A percentile compares a stretch with the other conserved stretches of the same genome.
These are phyloP conservation scores for Poecilia gillii DNA, from an alignment of 2,797 vertebrate genomes.

Conservation along the genomic window DNA sequence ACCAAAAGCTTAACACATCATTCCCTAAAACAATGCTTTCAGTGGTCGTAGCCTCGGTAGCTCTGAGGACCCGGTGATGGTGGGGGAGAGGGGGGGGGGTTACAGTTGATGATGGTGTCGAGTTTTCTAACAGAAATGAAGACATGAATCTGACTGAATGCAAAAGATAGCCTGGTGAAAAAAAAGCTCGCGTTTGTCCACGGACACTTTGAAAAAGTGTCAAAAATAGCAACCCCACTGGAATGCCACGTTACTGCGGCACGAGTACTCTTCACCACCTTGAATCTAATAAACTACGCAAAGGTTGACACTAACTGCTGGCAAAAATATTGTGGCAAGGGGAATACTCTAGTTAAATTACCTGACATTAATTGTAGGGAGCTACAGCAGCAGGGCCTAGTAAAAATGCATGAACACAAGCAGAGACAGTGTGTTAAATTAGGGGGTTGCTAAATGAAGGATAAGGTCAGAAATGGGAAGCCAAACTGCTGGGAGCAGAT, in stretches of 20 bases:
- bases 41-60: conserved; percentile 20
- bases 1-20: conserved; percentile 32
- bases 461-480: conserved; percentile 64
- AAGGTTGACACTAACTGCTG: conserved; percentile 44
- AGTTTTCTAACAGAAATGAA: conserved; percentile 13
- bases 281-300: conserved; percentile 32
- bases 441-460: conserved; percentile 63
- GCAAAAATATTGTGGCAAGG: conserved; percentile 50
- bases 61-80: conserved; percentile 8
- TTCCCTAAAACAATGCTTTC: conserved; percentile 22
- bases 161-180: conserved; percentile 1
- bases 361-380: conserved; percentile 79
- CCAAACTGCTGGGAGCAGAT: conserved; percentile 66
- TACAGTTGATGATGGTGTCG: conserved; percentile 3
- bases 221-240: conserved; percentile 15
- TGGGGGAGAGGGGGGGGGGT: no score
- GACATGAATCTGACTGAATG: conserved; percentile 8
- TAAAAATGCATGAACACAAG: conserved; percentile 48
- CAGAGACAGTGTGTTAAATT: conserved; percentile 58
- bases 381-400: conserved; percentile 50
- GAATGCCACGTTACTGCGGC: conserved; percentile 25
- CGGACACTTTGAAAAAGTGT: neutral
- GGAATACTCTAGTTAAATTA: conserved; percentile 79
- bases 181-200: conserved; percentile 13
- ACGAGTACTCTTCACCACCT: conserved; percentile 15